Percentiles rank a stretch among this genome's conserved stretches.
Conservation (phyloP, 2,888 invertebrate genomes). For the Tenodera sinensis region DNA sequence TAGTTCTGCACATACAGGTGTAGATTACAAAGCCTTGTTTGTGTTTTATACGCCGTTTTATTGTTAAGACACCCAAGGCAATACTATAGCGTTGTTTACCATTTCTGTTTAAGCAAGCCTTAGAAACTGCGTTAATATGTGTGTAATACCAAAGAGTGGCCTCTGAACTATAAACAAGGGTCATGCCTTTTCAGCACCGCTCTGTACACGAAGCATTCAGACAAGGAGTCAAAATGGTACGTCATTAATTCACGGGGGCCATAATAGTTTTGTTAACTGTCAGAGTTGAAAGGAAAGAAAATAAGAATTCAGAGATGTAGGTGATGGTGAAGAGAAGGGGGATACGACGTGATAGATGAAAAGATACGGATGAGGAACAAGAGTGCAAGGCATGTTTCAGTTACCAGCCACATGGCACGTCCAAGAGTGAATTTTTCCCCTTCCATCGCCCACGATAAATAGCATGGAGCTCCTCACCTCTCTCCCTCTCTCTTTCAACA, state of each 20-base stretch:
- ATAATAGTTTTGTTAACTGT: constrained; percentile 32
- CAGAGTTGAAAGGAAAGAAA: constrained; percentile 17
- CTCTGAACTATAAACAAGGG: constrained; percentile 27
- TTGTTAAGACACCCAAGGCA: too few relatives aligned
- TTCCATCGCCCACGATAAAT: neutral
- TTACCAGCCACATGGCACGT: constrained; percentile 27
- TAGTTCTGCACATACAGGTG: too few relatives aligned
- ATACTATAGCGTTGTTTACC: too few relatives aligned
- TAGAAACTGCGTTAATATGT: neutral
- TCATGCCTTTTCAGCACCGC: constrained; percentile 25
- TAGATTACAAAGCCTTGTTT: too few relatives aligned
- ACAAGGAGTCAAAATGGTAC: constrained; percentile 9
- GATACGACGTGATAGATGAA: neutral
- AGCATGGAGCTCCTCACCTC: neutral
- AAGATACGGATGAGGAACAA: constrained; percentile 10
- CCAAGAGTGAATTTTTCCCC: constrained; percentile 26
- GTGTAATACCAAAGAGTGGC: neutral
- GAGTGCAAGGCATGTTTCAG: constrained; percentile 23
- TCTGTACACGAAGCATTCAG: constrained; percentile 17
- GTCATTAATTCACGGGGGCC: constrained; percentile 26
- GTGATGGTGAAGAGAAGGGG: neutral
- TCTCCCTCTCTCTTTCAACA: neutral
- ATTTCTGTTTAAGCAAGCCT: neutral
- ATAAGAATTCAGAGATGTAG: neutral
- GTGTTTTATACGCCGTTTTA: too few relatives aligned